These are phyloP conservation scores for Drosophila obscura DNA, from an alignment of 1,140 invertebrate species.

Conservation along the genomic window DNA sequence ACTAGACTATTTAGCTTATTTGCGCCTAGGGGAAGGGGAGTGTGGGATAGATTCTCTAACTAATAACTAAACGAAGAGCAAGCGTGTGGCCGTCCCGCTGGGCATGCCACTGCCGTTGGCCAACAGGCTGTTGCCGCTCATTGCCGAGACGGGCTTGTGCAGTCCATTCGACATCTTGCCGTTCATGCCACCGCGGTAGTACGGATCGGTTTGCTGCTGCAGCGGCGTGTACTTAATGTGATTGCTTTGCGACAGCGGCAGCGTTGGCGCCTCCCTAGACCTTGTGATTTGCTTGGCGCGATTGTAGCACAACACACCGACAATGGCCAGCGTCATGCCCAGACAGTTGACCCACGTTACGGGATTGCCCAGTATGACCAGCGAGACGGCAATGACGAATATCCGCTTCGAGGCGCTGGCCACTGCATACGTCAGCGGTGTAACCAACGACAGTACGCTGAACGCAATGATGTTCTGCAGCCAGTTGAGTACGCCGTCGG, in stretches of 20 bases:
- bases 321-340: conserved; percentile 95
- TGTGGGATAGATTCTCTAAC: conserved; percentile 46
- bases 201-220: conserved; percentile 47
- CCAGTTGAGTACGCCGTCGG: conserved; percentile 96
- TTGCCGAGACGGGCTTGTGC: conserved; percentile 22
- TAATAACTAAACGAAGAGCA: conserved; percentile 78
- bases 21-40: background rate
- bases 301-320: conserved; percentile 96
- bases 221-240: conserved; percentile 72
- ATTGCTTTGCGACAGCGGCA: conserved; percentile 55
- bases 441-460: conserved; percentile 94
- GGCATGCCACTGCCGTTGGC: conserved; percentile 72
- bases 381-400: conserved; percentile 94
- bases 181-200: conserved; percentile 69
- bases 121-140: conserved; percentile 67
- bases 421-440: conserved; percentile 97
- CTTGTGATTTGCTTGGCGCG: conserved; percentile 77
- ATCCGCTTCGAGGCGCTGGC: conserved; percentile 98
- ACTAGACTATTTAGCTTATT: conserved; percentile 1
- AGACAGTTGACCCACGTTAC: conserved; percentile 94
- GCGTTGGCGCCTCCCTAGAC: conserved; percentile 47
- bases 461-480: conserved; percentile 98
- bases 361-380: conserved; percentile 95
- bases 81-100: conserved; percentile 66
- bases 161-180: conserved; percentile 61